Base-by-base conservation (phyloP, 2,113 vertebrate genomes). In the Geococcyx californianus region DNA sequence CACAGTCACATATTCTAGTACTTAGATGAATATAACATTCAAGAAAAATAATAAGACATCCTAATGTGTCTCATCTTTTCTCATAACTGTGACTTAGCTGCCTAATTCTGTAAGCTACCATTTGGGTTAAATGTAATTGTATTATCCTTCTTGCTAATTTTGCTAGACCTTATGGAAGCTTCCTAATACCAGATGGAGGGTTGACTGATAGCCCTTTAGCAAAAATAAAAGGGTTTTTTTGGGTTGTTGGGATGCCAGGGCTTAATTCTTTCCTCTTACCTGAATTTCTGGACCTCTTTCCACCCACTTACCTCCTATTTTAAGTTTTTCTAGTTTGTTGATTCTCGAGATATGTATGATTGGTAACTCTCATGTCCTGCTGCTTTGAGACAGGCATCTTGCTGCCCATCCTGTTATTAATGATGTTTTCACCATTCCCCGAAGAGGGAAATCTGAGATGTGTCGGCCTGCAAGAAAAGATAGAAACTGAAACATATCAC, bases 21-120 rank as follows among this genome's bases (percentile, higher is more conserved):
- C 68, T 94, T 84, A 78, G 60, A 87, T 69, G 51, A 90, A 90
- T 92, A 45, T 34, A 74, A 33, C 59, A 62, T 92, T 96, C 83
- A 90, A 42, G 15, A 40, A 86, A 63, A 59, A 55, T 92, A 90
- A 66, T 90, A 90, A 92, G 76, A 84, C 60, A 70, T 94, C 59
- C 68, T 89, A 67, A 81, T 70, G 14, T 80, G 68, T 90, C 90
- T 94, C 95, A 94, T 86, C 94, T 96, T 95, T 92, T 84, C 83
- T 93, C 68, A 59, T 92, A 95, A 89, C 76, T 0, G 0, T 86
- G 90, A 90, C 86, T 92, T 84, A 94, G 86, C 76, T 90, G 68
- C 60, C 72, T 95, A 90, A 95, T 95, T 92, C 89, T 4, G 1
- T 94, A 81, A 93, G 76, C 83, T 94, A 74, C 72, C 34, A 31